Conservation (phyloP, 2,888 invertebrate genomes). For the Helleia helle region DNA sequence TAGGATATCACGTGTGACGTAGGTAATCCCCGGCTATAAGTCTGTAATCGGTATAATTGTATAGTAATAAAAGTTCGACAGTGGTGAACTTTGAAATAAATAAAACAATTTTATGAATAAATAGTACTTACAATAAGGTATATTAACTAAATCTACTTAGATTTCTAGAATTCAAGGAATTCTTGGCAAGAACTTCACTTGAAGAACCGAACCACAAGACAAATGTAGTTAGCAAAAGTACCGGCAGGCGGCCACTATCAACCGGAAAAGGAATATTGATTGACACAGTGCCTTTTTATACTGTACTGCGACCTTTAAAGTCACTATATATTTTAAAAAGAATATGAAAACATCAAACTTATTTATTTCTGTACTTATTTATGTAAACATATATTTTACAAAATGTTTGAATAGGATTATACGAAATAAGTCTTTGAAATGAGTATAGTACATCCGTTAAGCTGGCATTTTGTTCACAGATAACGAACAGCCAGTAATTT, state of each 20-base stretch:
- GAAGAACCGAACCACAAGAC: constrained; percentile 59
- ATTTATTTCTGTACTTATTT: not conserved
- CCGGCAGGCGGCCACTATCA: constrained; percentile 44
- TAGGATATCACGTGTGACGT: constrained; percentile 40
- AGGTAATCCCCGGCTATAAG: constrained; percentile 38
- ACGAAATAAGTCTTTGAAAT: not conserved
- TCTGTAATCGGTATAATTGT: not conserved
- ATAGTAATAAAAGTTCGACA: not conserved
- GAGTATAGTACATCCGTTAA: not conserved
- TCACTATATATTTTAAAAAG: not conserved
- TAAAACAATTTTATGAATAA: constrained; percentile 4
- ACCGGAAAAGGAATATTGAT: constrained; percentile 51
- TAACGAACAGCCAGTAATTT: too few species aligned
- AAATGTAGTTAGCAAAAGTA: constrained; percentile 35
- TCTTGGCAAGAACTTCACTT: constrained; percentile 44
- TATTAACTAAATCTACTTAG: constrained; percentile 46
- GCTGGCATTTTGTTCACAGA: not conserved
- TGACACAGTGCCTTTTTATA: not conserved
- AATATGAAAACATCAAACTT: not conserved
- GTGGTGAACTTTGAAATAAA: not conserved
- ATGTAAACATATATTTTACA: not conserved
- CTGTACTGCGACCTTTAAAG: not conserved
- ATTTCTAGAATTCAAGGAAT: constrained; percentile 39
- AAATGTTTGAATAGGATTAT: not conserved
- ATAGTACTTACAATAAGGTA: constrained; percentile 47